phyloP scores from a whole-genome alignment of 2,113 vertebrate genomes.

The Pseudorasbora parva region DNA sequence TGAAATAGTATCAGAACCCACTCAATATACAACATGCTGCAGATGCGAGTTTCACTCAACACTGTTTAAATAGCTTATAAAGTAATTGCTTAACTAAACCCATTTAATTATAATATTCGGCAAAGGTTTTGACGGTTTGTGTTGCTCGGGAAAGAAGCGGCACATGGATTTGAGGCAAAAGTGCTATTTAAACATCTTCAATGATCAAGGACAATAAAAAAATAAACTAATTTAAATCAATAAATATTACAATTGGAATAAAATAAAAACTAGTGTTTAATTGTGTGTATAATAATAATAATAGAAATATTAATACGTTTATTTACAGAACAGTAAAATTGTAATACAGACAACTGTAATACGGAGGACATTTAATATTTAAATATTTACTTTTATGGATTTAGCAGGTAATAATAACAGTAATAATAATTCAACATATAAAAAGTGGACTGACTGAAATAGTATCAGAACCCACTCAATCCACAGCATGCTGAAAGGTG shows the following conservation, averaged over 20 bases:
- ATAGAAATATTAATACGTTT: too few species aligned
- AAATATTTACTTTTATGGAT: too few species aligned
- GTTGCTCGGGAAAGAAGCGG: slow-evolving; percentile 3
- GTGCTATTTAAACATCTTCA: not conserved
- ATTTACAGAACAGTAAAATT: too few species aligned
- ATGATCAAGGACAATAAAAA: not conserved
- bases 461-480: slow-evolving; percentile 47
- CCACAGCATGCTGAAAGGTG: slow-evolving; percentile 59
- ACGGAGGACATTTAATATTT: too few species aligned
- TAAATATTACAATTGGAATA: too few species aligned
- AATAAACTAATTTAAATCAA: not conserved
- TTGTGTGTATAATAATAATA: too few species aligned
- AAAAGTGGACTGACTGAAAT: slow-evolving; percentile 44
- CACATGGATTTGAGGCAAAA: not conserved
- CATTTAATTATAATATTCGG: slow-evolving; percentile 2
- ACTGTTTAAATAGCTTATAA: slow-evolving; percentile 11
- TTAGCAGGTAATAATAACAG: too few species aligned
- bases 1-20: slow-evolving; percentile 43
- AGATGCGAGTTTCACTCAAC: slow-evolving; percentile 54
- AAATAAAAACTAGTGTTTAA: too few species aligned
- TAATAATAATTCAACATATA: too few species aligned
- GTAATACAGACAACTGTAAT: too few species aligned
- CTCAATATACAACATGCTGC: slow-evolving; percentile 59
- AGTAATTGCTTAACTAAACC: not conserved
- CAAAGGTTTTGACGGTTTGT: slow-evolving; percentile 7